Evolutionary conservation across 2,888 invertebrate genomes (phyloP).

Genomic region (Cryptosula pallasiana): DNA sequence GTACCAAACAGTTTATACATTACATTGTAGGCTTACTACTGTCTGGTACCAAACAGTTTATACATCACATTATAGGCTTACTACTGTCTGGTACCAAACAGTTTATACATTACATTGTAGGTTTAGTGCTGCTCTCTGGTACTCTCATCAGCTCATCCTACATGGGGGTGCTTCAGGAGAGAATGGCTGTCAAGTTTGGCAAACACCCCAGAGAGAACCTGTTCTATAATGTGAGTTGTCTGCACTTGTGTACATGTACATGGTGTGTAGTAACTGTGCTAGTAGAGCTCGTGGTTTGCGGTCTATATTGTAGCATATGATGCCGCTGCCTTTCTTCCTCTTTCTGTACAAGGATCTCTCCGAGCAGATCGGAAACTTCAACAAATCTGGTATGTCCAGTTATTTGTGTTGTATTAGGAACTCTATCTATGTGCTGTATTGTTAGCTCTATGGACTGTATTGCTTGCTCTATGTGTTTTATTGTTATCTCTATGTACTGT

Average conservation of each 20-base stretch:
- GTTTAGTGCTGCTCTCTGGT: slow-evolving; percentile 75
- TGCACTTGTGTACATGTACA: background rate
- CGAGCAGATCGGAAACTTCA: slow-evolving; percentile 69
- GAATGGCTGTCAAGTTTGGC: slow-evolving; percentile 73
- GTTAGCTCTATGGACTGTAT: too few relatives aligned
- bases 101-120: too few relatives aligned
- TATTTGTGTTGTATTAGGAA: too few relatives aligned
- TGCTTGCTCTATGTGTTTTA: too few relatives aligned
- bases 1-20: too few relatives aligned
- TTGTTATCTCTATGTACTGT: too few relatives aligned
- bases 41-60: too few relatives aligned
- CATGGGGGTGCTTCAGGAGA: slow-evolving; percentile 93
- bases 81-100: too few relatives aligned
- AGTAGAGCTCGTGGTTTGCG: background rate
- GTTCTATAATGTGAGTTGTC: slow-evolving; percentile 55
- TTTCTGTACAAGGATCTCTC: slow-evolving; percentile 72
- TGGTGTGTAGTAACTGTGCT: background rate
- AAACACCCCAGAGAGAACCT: slow-evolving; percentile 73
- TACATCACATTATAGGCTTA: too few relatives aligned
- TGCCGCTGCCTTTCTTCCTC: slow-evolving; percentile 84
- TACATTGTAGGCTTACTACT: too few relatives aligned
- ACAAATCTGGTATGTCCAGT: slow-evolving; percentile 56
- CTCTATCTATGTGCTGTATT: too few relatives aligned
- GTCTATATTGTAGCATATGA: slow-evolving; percentile 66
- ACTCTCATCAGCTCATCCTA: slow-evolving; percentile 86